Evolutionary conservation across 2,797 vertebrate genomes (phyloP).

Genomic region (Micrastur ruficollis): DNA sequence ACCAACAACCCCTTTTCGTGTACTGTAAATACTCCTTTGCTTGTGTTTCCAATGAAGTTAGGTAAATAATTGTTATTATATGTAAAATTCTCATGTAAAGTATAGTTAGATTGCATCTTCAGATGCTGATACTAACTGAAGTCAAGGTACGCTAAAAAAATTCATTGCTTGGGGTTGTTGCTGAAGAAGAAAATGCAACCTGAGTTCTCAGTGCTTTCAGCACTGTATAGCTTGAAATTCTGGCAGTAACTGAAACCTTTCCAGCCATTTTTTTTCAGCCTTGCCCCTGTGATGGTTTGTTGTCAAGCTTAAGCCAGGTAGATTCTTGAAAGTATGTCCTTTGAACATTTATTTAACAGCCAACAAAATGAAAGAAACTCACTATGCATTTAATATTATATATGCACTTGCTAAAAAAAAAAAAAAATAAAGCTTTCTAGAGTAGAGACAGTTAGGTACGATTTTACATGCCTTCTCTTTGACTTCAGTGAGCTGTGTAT

Average conservation of each 20-base stretch:
- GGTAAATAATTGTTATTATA: not conserved
- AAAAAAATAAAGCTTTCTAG: not conserved
- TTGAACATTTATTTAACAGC: not conserved
- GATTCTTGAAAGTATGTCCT: not conserved
- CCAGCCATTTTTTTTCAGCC: not conserved
- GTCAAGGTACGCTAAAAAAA: not conserved
- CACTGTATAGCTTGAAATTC: not conserved
- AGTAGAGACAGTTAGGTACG: not conserved
- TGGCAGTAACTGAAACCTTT: not conserved
- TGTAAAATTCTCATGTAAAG: not conserved
- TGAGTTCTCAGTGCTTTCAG: not conserved
- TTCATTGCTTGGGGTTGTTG: not conserved
- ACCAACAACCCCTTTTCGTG: not conserved
- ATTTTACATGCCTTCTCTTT: not conserved
- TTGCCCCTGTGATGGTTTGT: not conserved
- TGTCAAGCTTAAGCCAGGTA: not conserved
- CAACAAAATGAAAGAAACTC: not conserved
- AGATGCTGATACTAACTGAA: not conserved
- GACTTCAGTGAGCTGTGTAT: not conserved
- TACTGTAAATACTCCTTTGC: not conserved
- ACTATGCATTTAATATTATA: not conserved
- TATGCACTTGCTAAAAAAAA: not conserved
- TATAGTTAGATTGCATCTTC: not conserved
- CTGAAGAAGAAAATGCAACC: not conserved
- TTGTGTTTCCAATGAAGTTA: not conserved